These are phyloP conservation scores for Pitangus sulphuratus DNA, from an alignment of 2,797 vertebrate genomes.

Conservation along the genomic window DNA sequence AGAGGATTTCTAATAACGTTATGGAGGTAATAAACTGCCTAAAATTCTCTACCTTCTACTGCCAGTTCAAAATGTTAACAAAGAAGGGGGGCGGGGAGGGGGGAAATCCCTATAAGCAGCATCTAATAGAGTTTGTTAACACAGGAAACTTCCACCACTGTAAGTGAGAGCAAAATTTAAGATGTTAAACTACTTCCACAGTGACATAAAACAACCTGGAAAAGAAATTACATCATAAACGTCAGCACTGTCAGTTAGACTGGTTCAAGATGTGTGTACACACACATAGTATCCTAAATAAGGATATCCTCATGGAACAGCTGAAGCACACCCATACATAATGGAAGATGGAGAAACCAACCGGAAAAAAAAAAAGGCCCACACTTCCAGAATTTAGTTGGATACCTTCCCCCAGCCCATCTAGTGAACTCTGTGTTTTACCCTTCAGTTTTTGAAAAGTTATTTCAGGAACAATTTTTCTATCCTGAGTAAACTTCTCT, in stretches of 20 bases:
- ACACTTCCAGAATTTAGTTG: not conserved
- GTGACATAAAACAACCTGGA: not conserved
- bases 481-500: not conserved
- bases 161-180: not conserved
- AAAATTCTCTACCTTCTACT: not conserved
- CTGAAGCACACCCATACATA: not conserved
- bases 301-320: not conserved
- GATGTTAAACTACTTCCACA: not conserved
- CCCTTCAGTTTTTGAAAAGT: not conserved
- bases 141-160: not conserved
- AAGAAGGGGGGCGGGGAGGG: not conserved
- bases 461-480: not conserved
- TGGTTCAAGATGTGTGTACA: not conserved
- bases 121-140: not conserved
- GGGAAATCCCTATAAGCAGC: not conserved
- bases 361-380: not conserved
- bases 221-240: not conserved
- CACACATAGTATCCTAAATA: not conserved
- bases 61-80: not conserved
- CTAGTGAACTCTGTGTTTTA: not conserved
- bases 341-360: not conserved
- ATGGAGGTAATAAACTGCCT: not conserved
- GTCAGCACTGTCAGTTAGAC: accelerated
- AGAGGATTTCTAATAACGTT: not conserved
- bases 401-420: too few relatives aligned